phyloP scores from a whole-genome alignment of 2,797 vertebrate species.

The Avahi laniger region DNA sequence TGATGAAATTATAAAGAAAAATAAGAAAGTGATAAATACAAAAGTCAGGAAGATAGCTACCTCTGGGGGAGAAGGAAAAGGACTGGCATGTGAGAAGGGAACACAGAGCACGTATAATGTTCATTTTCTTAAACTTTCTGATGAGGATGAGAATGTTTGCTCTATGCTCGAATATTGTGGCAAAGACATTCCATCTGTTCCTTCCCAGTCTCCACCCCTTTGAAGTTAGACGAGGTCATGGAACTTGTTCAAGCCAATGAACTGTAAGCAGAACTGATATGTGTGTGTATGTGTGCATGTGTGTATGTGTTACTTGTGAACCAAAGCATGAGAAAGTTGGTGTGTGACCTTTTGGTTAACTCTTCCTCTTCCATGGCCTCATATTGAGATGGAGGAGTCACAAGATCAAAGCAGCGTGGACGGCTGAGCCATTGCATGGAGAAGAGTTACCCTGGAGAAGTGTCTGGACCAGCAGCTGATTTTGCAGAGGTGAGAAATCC shows the following conservation, averaged over 20 bases:
- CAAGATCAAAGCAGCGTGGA: neutral
- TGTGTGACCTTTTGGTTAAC: neutral
- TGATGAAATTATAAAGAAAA: neutral
- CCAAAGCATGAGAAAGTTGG: neutral
- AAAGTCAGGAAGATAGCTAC: neutral
- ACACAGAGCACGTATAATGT: neutral
- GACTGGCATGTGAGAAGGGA: neutral
- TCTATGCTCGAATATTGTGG: neutral
- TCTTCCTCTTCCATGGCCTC: neutral
- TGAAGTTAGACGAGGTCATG: neutral
- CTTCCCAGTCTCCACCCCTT: neutral
- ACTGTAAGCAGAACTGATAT: neutral
- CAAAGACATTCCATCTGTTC: neutral
- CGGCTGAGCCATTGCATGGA: rapidly evolving
- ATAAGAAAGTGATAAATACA: neutral
- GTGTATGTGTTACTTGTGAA: neutral
- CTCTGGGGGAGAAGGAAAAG: neutral
- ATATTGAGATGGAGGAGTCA: neutral
- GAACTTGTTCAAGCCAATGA: neutral
- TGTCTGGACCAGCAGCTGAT: neutral
- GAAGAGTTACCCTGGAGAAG: neutral
- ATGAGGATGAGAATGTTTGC: neutral
- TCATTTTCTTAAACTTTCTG: neutral
- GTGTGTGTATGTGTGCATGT: neutral
- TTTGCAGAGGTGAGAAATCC: neutral